Conservation (phyloP, 2,797 vertebrate genomes). For the Trachurus trachurus region DNA sequence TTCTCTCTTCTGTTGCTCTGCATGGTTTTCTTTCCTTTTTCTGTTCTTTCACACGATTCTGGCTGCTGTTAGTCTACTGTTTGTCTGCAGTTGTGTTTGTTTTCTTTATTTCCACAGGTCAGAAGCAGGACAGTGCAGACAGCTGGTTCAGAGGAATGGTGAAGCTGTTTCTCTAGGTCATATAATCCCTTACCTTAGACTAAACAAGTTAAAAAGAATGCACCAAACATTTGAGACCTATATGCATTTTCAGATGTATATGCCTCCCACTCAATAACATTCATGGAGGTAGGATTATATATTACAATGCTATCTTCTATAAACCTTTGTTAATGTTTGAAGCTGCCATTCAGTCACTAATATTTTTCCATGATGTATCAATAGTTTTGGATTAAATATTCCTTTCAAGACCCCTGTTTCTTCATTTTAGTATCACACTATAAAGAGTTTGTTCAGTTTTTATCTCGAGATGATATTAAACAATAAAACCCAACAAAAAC, state of each 20-base stretch:
- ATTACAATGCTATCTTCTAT: neutral
- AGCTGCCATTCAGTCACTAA: neutral
- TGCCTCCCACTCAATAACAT: neutral
- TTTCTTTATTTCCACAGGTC: neutral
- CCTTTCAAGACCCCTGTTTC: neutral
- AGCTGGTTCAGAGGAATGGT: no score
- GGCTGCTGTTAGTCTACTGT: neutral
- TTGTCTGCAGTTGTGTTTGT: neutral
- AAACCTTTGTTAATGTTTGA: neutral
- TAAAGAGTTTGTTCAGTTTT: neutral
- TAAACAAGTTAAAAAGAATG: neutral
- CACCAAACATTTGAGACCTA: neutral
- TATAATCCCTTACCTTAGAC: neutral
- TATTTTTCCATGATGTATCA: no score
- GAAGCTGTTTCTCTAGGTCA: no score
- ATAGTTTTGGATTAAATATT: neutral
- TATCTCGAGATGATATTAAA: neutral
- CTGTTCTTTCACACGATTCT: neutral
- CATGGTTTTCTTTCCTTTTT: slow-evolving; percentile 17
- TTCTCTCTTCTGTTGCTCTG: slow-evolving; percentile 11
- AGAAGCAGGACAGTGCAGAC: neutral
- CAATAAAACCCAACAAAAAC: neutral
- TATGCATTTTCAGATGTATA: neutral
- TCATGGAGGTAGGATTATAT: neutral
- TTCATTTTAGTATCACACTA: neutral